A percentile compares a stretch with the other conserved stretches of the same genome.
Evolutionary conservation across 2,113 vertebrate species (phyloP).

Genomic region (Collichthys lucidus): DNA sequence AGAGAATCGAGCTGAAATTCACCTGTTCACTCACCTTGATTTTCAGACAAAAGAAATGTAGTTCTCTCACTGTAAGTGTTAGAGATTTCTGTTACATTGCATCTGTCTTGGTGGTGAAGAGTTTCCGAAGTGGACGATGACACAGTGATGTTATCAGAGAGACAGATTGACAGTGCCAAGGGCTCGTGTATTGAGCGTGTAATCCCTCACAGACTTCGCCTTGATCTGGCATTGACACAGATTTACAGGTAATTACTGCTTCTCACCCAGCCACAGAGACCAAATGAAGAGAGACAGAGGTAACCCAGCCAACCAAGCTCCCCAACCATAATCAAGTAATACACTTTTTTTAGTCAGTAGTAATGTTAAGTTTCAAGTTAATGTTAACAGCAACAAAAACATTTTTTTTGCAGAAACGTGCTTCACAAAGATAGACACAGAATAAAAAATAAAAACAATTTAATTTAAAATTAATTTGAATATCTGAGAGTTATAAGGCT

Average conservation of each 20-base stretch:
- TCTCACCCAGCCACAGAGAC: slow-evolving; percentile 20
- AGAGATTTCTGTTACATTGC: neutral
- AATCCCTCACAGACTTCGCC: slow-evolving; percentile 73
- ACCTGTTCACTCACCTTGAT: neutral
- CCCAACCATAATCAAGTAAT: neutral
- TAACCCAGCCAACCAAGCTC: neutral
- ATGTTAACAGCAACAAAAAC: no score
- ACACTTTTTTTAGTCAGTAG: no score
- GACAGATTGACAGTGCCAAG: slow-evolving; percentile 32
- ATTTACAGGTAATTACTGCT: slow-evolving; percentile 72
- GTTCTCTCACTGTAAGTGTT: neutral
- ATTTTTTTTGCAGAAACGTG: no score
- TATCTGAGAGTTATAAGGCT: no score
- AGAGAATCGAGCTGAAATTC: neutral
- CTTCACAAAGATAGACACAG: no score
- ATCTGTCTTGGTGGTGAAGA: neutral
- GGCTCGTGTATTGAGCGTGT: slow-evolving; percentile 59
- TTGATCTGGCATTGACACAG: slow-evolving; percentile 71
- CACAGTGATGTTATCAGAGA: slow-evolving; percentile 55
- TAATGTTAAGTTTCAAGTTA: no score
- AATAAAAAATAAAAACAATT: no score
- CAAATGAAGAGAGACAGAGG: neutral
- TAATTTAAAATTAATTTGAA: no score
- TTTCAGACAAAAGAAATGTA: neutral
- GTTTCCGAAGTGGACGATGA: slow-evolving; percentile 34